Percentiles rank a stretch among this genome's conserved stretches.
Evolutionary conservation across 2,797 vertebrate genomes (phyloP).

Genomic region (Serranus cabrilla): DNA sequence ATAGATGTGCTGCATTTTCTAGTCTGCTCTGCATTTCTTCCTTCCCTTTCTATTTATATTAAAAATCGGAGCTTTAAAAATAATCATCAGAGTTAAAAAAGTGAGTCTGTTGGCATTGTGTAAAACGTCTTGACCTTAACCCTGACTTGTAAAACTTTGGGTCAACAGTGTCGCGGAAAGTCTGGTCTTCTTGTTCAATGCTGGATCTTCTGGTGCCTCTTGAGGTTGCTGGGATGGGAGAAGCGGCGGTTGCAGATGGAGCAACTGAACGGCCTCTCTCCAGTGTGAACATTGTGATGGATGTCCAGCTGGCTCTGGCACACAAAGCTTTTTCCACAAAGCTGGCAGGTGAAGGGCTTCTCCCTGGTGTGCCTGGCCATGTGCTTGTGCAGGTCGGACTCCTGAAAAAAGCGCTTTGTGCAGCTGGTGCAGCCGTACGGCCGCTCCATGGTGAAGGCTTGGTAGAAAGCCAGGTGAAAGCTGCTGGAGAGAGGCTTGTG

Average conservation of each 20-base stretch:
- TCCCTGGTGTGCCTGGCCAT: conserved; percentile 62
- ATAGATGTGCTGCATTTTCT: background rate
- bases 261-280: conserved; percentile 76
- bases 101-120: background rate
- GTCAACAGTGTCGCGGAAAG: background rate
- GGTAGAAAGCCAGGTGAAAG: conserved; percentile 29
- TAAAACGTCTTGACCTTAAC: background rate
- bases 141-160: background rate
- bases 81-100: background rate
- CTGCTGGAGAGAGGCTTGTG: conserved; percentile 2
- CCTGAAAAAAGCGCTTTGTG: conserved; percentile 69
- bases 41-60: background rate
- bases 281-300: conserved; percentile 79
- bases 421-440: conserved; percentile 68
- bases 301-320: conserved; percentile 77
- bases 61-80: background rate
- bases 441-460: conserved; percentile 41
- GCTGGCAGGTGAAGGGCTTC: conserved; percentile 60
- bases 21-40: background rate
- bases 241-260: conserved; percentile 63
- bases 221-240: conserved; percentile 79
- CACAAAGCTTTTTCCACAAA: conserved; percentile 77
- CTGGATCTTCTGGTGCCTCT: conserved; percentile 74
- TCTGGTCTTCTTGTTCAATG: conserved; percentile 36
- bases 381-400: conserved; percentile 72